Conservation (phyloP, 64 coral and sea anemone genomes). For the Hydrozoanthus tunicans region DNA sequence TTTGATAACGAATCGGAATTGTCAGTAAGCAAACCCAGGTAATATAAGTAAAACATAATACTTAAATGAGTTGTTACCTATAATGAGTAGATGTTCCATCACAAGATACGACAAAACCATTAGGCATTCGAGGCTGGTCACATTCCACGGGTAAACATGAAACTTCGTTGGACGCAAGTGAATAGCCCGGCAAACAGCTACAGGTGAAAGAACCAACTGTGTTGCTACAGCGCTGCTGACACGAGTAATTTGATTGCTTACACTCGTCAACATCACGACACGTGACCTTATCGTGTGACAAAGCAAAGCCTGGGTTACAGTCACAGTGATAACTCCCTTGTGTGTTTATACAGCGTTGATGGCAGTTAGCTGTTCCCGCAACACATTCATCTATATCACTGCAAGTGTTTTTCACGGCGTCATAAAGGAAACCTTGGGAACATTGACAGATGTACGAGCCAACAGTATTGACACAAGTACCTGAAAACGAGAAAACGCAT, state of each 20-base stretch:
- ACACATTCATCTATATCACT: slow-evolving; percentile 76
- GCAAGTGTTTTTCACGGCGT: slow-evolving; percentile 63
- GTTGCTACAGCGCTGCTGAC: slow-evolving; percentile 70
- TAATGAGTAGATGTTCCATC: slow-evolving; percentile 63
- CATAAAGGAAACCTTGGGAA: slow-evolving; percentile 54
- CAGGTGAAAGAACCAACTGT: slow-evolving; percentile 74
- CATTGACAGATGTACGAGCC: slow-evolving; percentile 72
- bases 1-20: not conserved
- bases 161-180: slow-evolving; percentile 8
- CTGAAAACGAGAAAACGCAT: slow-evolving; percentile 30
- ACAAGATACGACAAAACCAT: slow-evolving; percentile 66
- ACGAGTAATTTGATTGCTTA: slow-evolving; percentile 70
- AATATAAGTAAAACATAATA: not conserved
- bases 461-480: slow-evolving; percentile 66
- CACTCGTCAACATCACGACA: slow-evolving; percentile 78
- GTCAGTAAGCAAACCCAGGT: not conserved
- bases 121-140: slow-evolving; percentile 48
- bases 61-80: slow-evolving; percentile 31
- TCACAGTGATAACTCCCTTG: slow-evolving; percentile 61
- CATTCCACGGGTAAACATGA: slow-evolving; percentile 59
- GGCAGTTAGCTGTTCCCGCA: slow-evolving; percentile 36
- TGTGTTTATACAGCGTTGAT: slow-evolving; percentile 76
- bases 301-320: slow-evolving; percentile 68
- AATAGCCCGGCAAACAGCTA: slow-evolving; percentile 61
- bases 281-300: slow-evolving; percentile 55